Evolutionary conservation across 2,888 invertebrate genomes (phyloP), one percentile per base, ranked within the genome.

Genomic region (Epirrhoe alternata): DNA sequence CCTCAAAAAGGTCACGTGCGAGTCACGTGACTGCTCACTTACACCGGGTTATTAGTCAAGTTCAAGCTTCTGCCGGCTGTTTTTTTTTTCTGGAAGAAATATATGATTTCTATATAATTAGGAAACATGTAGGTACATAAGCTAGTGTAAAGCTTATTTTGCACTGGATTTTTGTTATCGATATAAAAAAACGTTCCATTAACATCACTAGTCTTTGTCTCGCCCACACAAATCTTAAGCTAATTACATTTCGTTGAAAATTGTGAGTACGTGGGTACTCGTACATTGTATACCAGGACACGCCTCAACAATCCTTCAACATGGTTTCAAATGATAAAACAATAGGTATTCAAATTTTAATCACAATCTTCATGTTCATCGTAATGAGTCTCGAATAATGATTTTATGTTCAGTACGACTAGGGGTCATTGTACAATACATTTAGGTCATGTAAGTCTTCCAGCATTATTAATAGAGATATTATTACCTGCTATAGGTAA

Each of bases 331-430:
- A 67, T 24, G 33, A 50, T 62, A 58, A 63, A 61, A 64, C 63
- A 69, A 66, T 70, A 68, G 66, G 61, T 70, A 70, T 70, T 70
- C 63, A 70, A 70, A 68, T 66, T 63, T 47, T 61, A 68, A 61
- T 59, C 65, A 68, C 52, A 33, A 68, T 58, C 51, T 52, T 6
- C 51, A 47, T 70, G 70, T 64, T 52, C 47, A 49, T 55, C 52
- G 16, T 65, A 65, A 66, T 61, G 54, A 70, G 63, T 12, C 54
- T 64, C 59, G 64, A 61, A 68, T 64, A 38, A 57, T 62, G 33
- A 42, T 53, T 62, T 50, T 59, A 49, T 54, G 33, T 57, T 51
- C 16, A 33, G 42, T 31, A 14, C 8, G 0, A 31, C n/a, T 35
- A 47, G 66, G 70, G 61, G 53, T 54, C 45, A 61, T 31, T 47